A percentile compares a stretch with the other conserved stretches of the same genome.
phyloP scores from a whole-genome alignment of 2,797 vertebrate species.

The Pangasius krempfi region DNA sequence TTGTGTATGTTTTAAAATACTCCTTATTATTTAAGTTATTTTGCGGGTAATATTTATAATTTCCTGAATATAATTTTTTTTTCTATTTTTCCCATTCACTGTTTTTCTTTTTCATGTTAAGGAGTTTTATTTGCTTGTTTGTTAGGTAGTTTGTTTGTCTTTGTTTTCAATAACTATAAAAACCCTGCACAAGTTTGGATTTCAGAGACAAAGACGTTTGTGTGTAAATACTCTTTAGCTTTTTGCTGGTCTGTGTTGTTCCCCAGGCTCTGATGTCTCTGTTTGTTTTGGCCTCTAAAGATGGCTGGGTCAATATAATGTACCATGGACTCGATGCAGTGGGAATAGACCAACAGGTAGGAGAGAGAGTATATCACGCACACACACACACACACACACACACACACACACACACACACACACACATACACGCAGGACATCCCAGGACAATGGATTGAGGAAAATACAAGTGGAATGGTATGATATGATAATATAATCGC shows the following conservation, averaged over 20 bases:
- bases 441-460: not conserved
- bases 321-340: constrained; percentile 95
- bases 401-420: not conserved
- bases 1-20: not conserved
- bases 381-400: constrained; percentile 2
- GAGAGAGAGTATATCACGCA: not conserved
- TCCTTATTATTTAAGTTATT: not conserved
- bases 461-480: not conserved
- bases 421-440: not conserved
- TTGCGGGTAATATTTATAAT: not conserved
- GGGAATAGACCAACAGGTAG: constrained; percentile 94
- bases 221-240: constrained; percentile 1
- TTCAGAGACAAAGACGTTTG: not conserved
- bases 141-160: not conserved
- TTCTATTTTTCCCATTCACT: not conserved
- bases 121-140: not conserved
- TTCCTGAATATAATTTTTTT: not conserved
- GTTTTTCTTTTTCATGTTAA: not conserved
- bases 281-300: constrained; percentile 96
- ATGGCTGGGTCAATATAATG: constrained; percentile 99
- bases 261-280: constrained; percentile 93
- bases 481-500: not conserved
- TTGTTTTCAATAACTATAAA: not conserved
- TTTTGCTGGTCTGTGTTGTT: constrained; percentile 22
- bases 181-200: not conserved